These are phyloP conservation scores for Periophthalmus modestus DNA, from an alignment of 2,113 vertebrate species.

Conservation along the genomic window DNA sequence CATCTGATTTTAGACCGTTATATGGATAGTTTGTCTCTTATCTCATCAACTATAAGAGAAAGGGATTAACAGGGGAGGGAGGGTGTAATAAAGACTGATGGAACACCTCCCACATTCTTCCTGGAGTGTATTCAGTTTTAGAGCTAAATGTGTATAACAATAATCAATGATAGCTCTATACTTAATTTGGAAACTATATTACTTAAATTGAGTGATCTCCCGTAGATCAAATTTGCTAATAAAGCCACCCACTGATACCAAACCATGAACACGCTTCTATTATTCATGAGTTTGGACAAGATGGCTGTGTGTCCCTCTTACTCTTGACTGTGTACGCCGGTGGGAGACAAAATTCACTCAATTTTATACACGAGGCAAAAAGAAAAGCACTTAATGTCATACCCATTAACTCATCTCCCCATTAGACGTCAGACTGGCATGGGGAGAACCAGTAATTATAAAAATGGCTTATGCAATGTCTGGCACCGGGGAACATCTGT, in stretches of 20 bases:
- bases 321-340: constrained; percentile 6
- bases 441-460: constrained; percentile 53
- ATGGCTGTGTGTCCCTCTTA: constrained; percentile 7
- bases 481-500: constrained; percentile 31
- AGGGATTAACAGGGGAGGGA: too few relatives aligned
- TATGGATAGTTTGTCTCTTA: too few relatives aligned
- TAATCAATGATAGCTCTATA: background rate
- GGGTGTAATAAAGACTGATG: too few relatives aligned
- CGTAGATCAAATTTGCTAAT: background rate
- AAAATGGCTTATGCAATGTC: constrained; percentile 38
- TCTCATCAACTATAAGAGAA: too few relatives aligned
- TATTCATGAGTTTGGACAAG: background rate
- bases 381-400: constrained; percentile 43
- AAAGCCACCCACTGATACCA: background rate
- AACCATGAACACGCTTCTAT: background rate
- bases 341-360: constrained; percentile 26
- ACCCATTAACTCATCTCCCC: constrained; percentile 39
- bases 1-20: too few relatives aligned
- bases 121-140: too few relatives aligned
- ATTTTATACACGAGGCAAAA: constrained; percentile 24
- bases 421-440: constrained; percentile 42
- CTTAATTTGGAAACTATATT: background rate
- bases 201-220: background rate
- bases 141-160: background rate
- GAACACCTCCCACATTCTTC: too few relatives aligned